Conservation (phyloP, 2,113 vertebrate species). For the Dromas ardeola region DNA sequence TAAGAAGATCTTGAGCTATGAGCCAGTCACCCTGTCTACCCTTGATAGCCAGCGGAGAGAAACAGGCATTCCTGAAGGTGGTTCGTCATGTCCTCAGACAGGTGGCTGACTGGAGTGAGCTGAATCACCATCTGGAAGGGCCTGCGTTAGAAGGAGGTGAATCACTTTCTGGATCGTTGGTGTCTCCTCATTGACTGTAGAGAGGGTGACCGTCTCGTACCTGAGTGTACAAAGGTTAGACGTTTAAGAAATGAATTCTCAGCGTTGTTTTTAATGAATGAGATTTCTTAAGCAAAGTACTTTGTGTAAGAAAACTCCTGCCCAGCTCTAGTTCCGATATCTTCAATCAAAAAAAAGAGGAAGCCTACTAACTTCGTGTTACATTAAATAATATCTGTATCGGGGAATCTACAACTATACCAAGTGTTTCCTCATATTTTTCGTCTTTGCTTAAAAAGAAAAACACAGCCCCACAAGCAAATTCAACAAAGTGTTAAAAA, state of each 20-base stretch:
- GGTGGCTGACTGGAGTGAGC: neutral
- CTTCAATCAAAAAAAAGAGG: neutral
- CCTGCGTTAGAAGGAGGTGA: neutral
- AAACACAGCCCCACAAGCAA: neutral
- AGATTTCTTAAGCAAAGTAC: neutral
- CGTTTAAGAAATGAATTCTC: neutral
- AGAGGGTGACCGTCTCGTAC: neutral
- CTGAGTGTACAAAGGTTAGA: neutral
- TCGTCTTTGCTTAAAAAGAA: neutral
- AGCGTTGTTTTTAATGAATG: neutral
- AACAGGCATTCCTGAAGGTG: neutral
- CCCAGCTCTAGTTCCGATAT: neutral
- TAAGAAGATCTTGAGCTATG: neutral
- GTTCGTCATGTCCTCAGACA: neutral
- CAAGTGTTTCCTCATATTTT: neutral
- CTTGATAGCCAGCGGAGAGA: neutral
- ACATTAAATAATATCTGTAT: neutral
- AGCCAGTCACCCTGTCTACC: neutral
- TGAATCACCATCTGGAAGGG: neutral
- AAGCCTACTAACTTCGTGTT: neutral
- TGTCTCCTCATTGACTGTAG: neutral
- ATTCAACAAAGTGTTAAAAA: neutral
- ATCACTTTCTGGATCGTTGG: neutral
- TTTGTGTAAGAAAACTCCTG: neutral
- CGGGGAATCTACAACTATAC: neutral